Base-by-base conservation (phyloP, 2,888 invertebrate species). In the Uloborus plumipes region DNA sequence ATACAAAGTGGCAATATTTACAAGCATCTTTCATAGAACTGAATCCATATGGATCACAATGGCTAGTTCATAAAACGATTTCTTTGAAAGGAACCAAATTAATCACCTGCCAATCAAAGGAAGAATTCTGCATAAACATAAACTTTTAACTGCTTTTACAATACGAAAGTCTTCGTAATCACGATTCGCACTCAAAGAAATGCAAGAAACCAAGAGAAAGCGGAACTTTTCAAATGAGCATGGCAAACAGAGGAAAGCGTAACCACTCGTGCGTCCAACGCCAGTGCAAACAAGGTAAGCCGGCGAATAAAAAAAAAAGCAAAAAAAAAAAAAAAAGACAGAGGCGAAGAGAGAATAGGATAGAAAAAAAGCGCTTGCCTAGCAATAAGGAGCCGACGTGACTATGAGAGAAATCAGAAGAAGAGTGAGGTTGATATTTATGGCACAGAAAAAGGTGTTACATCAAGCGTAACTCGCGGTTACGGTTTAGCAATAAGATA, bases 361-460 rank as follows among this genome's bases (percentile, higher is more conserved):
- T n/a, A 51, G 49, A 22, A 53, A 73, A 73, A 66, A 50, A 49
- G 51, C 49, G 53, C 39, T 39, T 39, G 39, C 39, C 39, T 39
- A 62, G 80, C 69, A 74, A 74, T 80, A 74, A 80, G 74, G 69
- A 58, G 31, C 50, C 70, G 62, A 81, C 80, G 80, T 81, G 80
- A 74, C 74, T 55, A 81, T 69, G 65, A 70, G 62, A 47, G 39
- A 39, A 39, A 39, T 39, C 39, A 39, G 39, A 39, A 39, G 39
- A 39, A 39, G 39, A 39, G 39, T 39, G 11, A 26, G 62, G 16
- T n/a, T 20, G 61, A 31, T 80, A 73, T 80, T 79, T 80, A 80
- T 69, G 67, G 73, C 20, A 67, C 50, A n/a, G 73, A 16, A 31
- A 73, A 69, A 76, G 51, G 51, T 69, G 49, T 58, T 53, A 50